Conservation (phyloP, 2,113 vertebrate genomes). For the Pterocles gutturalis region DNA sequence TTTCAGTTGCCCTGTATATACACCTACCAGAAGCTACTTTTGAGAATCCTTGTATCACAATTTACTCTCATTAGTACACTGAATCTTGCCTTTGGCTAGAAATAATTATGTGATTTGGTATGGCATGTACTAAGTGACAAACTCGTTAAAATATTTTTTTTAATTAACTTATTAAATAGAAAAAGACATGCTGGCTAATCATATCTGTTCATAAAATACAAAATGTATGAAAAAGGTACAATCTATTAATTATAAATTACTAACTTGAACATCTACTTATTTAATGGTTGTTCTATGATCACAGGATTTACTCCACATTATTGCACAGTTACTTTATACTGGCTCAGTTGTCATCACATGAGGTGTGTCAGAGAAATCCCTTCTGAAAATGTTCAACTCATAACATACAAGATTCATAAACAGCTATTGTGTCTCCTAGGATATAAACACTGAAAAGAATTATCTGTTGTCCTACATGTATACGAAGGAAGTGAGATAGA, state of each 20-base stretch:
- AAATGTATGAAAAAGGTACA: accelerated
- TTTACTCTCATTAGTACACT: neutral
- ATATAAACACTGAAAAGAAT: neutral
- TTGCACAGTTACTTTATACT: neutral
- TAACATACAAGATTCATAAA: neutral
- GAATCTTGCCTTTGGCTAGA: neutral
- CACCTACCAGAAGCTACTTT: neutral
- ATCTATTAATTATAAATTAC: neutral
- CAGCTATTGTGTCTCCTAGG: neutral
- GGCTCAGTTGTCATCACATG: neutral
- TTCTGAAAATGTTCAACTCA: neutral
- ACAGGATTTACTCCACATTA: neutral
- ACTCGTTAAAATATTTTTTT: neutral
- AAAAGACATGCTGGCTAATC: neutral
- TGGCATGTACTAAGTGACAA: neutral
- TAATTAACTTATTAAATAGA: neutral
- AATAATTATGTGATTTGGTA: neutral
- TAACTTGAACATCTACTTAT: neutral
- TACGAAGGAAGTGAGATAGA: neutral
- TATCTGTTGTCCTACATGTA: neutral
- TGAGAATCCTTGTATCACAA: neutral
- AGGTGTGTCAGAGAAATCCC: neutral
- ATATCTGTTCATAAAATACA: neutral
- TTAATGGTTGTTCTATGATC: neutral
- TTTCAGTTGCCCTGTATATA: neutral